phyloP scores from a whole-genome alignment of 2,888 invertebrate species.

The Agriopis leucophaearia region DNA sequence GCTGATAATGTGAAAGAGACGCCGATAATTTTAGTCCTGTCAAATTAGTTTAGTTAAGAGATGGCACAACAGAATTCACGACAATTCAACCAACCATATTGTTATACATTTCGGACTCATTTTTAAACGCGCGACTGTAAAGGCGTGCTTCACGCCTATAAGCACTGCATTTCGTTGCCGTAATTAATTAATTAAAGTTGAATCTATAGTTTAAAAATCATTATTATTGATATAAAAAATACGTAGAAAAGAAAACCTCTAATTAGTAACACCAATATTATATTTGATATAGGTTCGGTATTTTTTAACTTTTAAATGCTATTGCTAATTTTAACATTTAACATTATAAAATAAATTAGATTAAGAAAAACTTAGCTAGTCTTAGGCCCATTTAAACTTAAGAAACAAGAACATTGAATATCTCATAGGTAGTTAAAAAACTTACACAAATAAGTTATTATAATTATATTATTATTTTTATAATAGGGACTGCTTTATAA shows the following conservation, averaged over 20 bases:
- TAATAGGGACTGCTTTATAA: conserved; percentile 2
- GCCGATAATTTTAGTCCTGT: too few species aligned
- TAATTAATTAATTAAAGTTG: too few species aligned
- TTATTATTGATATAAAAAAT: neutral
- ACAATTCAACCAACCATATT: too few species aligned
- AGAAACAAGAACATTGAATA: conserved; percentile 23
- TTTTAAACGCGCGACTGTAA: too few species aligned
- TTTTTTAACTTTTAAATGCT: conserved; percentile 50
- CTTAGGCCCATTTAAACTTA: conserved; percentile 53
- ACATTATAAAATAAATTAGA: conserved; percentile 44
- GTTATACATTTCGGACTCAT: too few species aligned
- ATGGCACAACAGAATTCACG: too few species aligned
- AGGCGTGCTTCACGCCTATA: too few species aligned
- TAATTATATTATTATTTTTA: neutral
- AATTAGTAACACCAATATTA: neutral
- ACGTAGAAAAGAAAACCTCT: neutral
- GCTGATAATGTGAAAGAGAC: too few species aligned
- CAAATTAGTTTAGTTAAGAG: too few species aligned
- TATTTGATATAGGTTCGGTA: neutral
- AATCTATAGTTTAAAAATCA: too few species aligned
- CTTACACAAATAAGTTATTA: conserved; percentile 5
- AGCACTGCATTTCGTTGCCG: too few species aligned
- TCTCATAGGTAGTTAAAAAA: conserved; percentile 28
- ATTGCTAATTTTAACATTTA: conserved; percentile 47
- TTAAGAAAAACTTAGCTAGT: conserved; percentile 61